These are phyloP conservation scores for Cervus canadensis DNA, from an alignment of 2,113 vertebrate species.

Conservation along the genomic window DNA sequence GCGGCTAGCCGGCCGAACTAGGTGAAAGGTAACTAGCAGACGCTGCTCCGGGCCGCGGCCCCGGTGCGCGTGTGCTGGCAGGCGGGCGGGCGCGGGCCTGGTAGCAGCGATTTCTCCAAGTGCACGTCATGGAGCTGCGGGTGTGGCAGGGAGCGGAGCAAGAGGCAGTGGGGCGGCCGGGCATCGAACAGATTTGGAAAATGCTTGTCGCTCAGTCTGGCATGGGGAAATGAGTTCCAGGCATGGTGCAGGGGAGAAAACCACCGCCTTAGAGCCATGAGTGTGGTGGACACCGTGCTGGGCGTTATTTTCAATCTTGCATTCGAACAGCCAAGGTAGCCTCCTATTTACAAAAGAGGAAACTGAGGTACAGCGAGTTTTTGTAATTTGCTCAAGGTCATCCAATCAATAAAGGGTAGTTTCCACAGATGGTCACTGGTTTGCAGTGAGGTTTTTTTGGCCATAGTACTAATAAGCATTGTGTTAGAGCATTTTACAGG, in stretches of 20 bases:
- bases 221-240: not conserved
- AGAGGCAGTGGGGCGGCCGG: not conserved
- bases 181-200: not conserved
- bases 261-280: not conserved
- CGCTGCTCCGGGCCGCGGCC: not conserved
- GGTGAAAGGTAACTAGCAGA: slow-evolving; percentile 79
- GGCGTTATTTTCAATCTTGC: not conserved
- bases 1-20: slow-evolving; percentile 39
- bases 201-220: not conserved
- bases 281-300: too few relatives aligned
- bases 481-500: not conserved
- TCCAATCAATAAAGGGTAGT: not conserved
- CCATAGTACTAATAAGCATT: not conserved
- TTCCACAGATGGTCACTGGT: not conserved
- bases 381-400: not conserved
- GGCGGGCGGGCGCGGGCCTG: not conserved
- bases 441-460: not conserved
- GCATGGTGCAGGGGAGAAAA: not conserved
- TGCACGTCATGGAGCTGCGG: not conserved
- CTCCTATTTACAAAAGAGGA: not conserved
- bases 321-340: not conserved
- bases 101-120: not conserved
- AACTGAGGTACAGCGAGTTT: not conserved
- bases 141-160: not conserved
- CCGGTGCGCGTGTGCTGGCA: not conserved